phyloP scores from a whole-genome alignment of 2,888 invertebrate species.

The Alloscopus bannaensis region DNA sequence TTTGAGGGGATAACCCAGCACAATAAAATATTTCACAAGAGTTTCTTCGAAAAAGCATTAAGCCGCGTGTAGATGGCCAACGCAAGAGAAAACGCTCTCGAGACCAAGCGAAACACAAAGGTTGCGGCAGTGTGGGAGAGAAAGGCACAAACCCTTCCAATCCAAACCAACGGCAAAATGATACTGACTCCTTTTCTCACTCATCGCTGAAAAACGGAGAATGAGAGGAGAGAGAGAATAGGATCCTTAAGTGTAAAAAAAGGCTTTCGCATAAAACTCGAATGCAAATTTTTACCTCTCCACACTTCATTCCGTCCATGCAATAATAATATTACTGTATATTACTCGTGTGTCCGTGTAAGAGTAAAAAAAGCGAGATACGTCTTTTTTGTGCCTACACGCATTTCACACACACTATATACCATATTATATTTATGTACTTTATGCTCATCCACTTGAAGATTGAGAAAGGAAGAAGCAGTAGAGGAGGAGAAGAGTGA shows the following conservation, averaged over 20 bases:
- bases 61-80: slow-evolving; percentile 13
- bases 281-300: slow-evolving; percentile 64
- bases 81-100: not conserved
- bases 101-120: slow-evolving; percentile 2
- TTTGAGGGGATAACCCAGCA: no score
- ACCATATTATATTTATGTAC: slow-evolving; percentile 26
- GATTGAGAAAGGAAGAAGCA: slow-evolving; percentile 50
- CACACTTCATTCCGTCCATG: slow-evolving; percentile 58
- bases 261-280: slow-evolving; percentile 57
- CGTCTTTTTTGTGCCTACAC: slow-evolving; percentile 5
- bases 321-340: slow-evolving; percentile 46
- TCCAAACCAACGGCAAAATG: slow-evolving; percentile 58
- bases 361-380: not conserved
- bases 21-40: not conserved
- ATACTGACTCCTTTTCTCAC: slow-evolving; percentile 63
- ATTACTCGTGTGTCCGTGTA: slow-evolving; percentile 14
- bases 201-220: slow-evolving; percentile 50
- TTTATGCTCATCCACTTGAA: slow-evolving; percentile 46
- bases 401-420: slow-evolving; percentile 7
- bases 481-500: slow-evolving; percentile 27
- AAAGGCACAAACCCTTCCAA: slow-evolving; percentile 19
- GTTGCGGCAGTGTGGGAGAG: slow-evolving; percentile 2
- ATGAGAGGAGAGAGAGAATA: no score
- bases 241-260: slow-evolving; percentile 62
- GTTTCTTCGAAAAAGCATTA: slow-evolving; percentile 16